Base-by-base conservation (phyloP, 2,888 invertebrate species). In the Emmelina monodactyla region DNA sequence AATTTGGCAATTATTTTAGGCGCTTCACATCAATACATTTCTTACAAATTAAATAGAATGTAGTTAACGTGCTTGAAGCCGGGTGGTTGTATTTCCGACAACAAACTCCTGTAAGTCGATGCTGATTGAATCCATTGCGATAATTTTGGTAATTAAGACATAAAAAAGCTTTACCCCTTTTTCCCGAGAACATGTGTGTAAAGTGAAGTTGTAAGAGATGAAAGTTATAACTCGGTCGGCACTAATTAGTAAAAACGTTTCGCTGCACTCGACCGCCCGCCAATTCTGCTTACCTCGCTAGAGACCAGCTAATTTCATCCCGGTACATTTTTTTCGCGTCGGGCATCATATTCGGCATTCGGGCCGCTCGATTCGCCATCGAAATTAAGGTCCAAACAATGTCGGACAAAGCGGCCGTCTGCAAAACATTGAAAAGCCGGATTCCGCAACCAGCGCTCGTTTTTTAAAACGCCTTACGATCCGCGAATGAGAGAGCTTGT, bases 261-360 rank as follows among this genome's bases (percentile, higher is more conserved):
- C 70, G 57, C 53, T 66, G 59, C 62, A 59, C 56, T 62, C 72
- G 72, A 76, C 75, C 76, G 76, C 76, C 78, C 75, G 73, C 71
- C 75, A 75, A 66, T 78, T 76, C 78, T 68, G 55, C 69, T 75
- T 76, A 75, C 64, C 62, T 65, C 66, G 65, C 75, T 76, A 78
- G 76, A 75, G 69, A 72, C 67, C 75, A 73, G 75, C 76, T 78
- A 78, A 78, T 78, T 78, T 76, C 73, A 67, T 65, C 72, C 73
- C 65, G 55, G 68, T 64, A 69, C 57, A 61, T 68, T 76, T 79
- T 79, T 78, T 78, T 70, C 55, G 62, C 63, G 66, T 64, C 73
- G 71, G 67, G 73, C 76, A 71, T 78, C 78, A 78, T 78, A 80
- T 78, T 79, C 76, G 79, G 78, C 70, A 75, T 76, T 76, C 71